Evolutionary conservation across 2,113 vertebrate species (phyloP), one percentile per base, ranked within the genome.

Genomic region (Aramus guarauna): DNA sequence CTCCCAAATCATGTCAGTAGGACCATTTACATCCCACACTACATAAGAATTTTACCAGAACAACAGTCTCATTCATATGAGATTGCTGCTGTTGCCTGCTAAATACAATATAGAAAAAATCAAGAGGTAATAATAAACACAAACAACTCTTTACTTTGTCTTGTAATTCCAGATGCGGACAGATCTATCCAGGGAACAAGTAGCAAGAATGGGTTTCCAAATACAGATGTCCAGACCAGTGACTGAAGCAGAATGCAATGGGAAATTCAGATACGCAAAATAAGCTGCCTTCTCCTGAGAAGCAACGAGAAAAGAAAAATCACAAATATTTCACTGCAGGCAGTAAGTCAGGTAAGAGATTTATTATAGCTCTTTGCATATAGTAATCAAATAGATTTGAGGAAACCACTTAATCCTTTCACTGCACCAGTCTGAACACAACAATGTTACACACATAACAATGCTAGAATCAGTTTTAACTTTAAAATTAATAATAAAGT

Each of bases 161-260:
- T 99, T 98, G 4, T 99, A 99, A 97, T 99, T 99, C 99, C 99
- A 99, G 97, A 99, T 98, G 94, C 98, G 99, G 41, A 99, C 94
- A 20, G 99, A 99, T 95, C 94, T 98, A 97, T 99, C 99, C 96
- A 99, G 87, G 55, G 99, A 99, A 96, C 99, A 98, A 58, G 99
- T 99, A 95, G 99, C 99, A 77, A 99, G 95, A 53, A 99, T 97
- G 9, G 99, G 98, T 95, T 99, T 99, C 81, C 99, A 98, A 72
- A 98, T 94, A 94, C 99, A 99, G 92, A 98, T 81, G 32, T 98
- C 98, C 93, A 99, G 97, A 50, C 99, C 99, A 9, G 99, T 99
- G 96, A 99, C 97, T 13, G 98, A 67, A 74, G 98, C 98, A 3
- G 98, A 99, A 97, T 99, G 99, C 92, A 99, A 97, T 21, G 99